A percentile compares a stretch with the other conserved stretches of the same genome.
Evolutionary conservation across 2,797 vertebrate species (phyloP).

Genomic region (Pteronotus mesoamericanus): DNA sequence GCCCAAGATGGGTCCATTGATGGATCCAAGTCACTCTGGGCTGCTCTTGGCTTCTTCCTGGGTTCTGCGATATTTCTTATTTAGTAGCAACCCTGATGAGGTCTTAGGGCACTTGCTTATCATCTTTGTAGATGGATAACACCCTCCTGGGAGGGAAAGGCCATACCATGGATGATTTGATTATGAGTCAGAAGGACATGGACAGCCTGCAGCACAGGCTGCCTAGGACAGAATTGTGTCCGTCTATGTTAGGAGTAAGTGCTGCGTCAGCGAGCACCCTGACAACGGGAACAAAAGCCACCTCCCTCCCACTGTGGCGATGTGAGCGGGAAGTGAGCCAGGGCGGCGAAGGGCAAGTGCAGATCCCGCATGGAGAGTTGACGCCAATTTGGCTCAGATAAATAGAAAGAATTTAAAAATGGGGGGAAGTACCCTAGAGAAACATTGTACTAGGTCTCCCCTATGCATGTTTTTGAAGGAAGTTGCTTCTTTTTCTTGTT

Average conservation of each 20-base stretch:
- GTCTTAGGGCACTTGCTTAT: not conserved
- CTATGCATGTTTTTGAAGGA: not conserved
- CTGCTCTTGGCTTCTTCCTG: not conserved
- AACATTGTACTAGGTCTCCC: not conserved
- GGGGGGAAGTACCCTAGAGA: not conserved
- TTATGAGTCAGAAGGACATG: conserved; percentile 39
- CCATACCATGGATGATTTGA: not conserved
- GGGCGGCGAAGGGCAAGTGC: not conserved
- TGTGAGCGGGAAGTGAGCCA: not conserved
- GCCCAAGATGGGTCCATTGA: not conserved
- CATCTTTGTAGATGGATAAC: not conserved
- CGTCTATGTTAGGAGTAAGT: not conserved
- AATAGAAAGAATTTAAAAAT: not conserved
- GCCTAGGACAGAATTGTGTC: not conserved
- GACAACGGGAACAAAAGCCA: not conserved
- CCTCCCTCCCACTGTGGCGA: not conserved
- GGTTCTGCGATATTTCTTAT: not conserved
- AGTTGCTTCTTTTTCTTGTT: not conserved
- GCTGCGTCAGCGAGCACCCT: not conserved
- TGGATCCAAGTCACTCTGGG: not conserved
- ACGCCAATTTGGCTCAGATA: not conserved
- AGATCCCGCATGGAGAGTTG: not conserved
- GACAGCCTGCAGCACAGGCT: not conserved
- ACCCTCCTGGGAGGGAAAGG: conserved; percentile 9
- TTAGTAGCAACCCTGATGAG: not conserved